Evolutionary conservation across 2,888 invertebrate species (phyloP).

Genomic region (Nomada fucata): DNA sequence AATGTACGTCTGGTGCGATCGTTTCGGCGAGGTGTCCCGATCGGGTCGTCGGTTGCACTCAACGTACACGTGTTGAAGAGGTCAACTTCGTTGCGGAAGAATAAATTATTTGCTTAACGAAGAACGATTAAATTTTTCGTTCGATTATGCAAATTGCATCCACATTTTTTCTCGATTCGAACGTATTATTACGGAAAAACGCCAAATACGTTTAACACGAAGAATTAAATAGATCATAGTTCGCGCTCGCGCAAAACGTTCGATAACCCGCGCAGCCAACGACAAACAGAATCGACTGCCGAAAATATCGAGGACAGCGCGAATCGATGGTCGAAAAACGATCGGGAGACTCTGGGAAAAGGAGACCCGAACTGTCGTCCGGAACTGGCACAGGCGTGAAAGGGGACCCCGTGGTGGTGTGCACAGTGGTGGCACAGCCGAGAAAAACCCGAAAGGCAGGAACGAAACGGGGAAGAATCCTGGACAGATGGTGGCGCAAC

Average conservation of each 20-base stretch:
- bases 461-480: conserved; percentile 37
- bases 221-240: no score
- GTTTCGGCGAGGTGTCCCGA: neutral
- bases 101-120: no score
- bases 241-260: no score
- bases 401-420: neutral
- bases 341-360: neutral
- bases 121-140: no score
- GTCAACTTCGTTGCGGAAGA: no score
- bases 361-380: neutral
- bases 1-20: neutral
- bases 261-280: neutral
- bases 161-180: no score
- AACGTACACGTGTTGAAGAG: neutral
- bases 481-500: conserved; percentile 51
- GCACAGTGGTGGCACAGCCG: neutral
- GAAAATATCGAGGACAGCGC: neutral
- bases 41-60: conserved; percentile 15
- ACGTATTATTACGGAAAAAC: neutral
- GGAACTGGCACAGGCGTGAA: conserved; percentile 14
- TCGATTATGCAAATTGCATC: no score
- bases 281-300: neutral
- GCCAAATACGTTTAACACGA: neutral
- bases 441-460: conserved; percentile 28
- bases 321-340: neutral